Conservation (phyloP, 2,113 vertebrate genomes). For the Calcarius ornatus region DNA sequence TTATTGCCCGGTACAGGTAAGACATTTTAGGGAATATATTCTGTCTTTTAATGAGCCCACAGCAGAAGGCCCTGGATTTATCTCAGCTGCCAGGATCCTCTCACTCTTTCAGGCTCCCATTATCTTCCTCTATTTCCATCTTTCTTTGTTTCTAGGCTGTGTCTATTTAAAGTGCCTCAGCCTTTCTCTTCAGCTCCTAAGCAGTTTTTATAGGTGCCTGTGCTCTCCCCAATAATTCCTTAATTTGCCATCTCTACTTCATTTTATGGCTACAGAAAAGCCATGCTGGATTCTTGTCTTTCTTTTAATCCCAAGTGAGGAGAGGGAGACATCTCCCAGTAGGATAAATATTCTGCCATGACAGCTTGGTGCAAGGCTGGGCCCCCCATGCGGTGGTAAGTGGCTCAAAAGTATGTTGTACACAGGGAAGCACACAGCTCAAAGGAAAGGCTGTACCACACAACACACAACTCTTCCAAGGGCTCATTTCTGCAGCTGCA, state of each 20-base stretch:
- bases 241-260: not conserved
- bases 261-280: not conserved
- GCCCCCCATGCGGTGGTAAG: not conserved
- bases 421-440: not conserved
- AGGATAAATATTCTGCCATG: not conserved
- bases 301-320: not conserved
- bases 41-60: conserved; percentile 24
- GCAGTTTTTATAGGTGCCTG: not conserved
- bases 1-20: conserved; percentile 19
- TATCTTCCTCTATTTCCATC: not conserved
- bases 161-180: not conserved
- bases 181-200: not conserved
- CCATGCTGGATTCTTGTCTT: not conserved
- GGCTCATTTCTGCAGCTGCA: not conserved
- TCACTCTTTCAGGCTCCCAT: conserved; percentile 4
- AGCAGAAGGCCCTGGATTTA: conserved; percentile 13
- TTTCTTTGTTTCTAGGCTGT: not conserved
- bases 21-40: conserved; percentile 11
- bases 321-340: not conserved
- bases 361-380: not conserved
- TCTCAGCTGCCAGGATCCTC: not conserved
- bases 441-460: not conserved
- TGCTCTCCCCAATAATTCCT: not conserved
- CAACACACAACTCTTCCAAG: not conserved
- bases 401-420: not conserved